Evolutionary conservation across 2,113 vertebrate genomes (phyloP).

Genomic region (Narcine bancroftii): DNA sequence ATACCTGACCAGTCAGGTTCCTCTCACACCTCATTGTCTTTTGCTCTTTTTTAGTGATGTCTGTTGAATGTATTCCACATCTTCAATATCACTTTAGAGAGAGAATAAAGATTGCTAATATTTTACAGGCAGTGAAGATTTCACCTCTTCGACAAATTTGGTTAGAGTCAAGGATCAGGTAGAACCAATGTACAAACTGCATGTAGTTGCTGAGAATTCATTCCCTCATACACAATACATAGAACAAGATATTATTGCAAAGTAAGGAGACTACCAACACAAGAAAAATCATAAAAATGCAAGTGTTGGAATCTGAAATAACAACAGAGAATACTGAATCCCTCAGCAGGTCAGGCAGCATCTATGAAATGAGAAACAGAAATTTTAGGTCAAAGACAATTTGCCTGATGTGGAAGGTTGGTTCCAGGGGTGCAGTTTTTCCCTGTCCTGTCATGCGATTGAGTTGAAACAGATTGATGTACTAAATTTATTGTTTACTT

Average conservation of each 20-base stretch:
- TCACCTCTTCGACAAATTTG: not conserved
- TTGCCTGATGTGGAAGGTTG: not conserved
- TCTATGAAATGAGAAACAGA: too few species aligned
- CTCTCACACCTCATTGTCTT: too few species aligned
- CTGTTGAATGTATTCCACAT: not conserved
- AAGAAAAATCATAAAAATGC: too few species aligned
- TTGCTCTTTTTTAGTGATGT: not conserved
- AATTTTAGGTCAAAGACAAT: not conserved
- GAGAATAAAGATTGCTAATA: not conserved
- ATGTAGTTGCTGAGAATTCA: not conserved
- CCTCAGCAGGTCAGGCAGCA: too few species aligned
- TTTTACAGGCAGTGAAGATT: not conserved
- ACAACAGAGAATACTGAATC: too few species aligned
- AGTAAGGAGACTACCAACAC: not conserved
- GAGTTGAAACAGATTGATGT: not conserved
- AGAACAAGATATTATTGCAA: not conserved
- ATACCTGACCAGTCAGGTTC: too few species aligned
- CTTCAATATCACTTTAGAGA: not conserved
- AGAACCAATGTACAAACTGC: not conserved
- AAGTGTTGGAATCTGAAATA: too few species aligned
- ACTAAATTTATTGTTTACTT: not conserved
- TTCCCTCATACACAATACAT: not conserved
- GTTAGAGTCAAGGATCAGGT: not conserved
- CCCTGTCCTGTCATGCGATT: not conserved
- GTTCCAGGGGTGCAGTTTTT: not conserved